A percentile compares a stretch with the other conserved stretches of the same genome.
These are phyloP conservation scores for Coelogynopora nodosa DNA, from an alignment of 2,888 invertebrate genomes.

Conservation along the genomic window DNA sequence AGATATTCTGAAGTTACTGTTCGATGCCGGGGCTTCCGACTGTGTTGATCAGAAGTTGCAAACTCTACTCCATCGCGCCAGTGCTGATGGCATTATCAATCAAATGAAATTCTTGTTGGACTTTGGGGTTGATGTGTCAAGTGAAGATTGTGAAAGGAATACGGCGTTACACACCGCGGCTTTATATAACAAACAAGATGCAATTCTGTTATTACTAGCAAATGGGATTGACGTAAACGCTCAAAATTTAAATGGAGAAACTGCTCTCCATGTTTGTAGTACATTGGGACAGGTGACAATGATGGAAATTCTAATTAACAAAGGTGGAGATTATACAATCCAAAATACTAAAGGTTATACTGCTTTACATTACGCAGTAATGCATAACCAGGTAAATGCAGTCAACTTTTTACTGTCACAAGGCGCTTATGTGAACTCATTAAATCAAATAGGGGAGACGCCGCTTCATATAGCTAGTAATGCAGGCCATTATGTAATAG, in stretches of 20 bases:
- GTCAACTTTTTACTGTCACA: not conserved
- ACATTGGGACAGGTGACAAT: not conserved
- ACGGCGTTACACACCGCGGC: not conserved
- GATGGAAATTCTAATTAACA: not conserved
- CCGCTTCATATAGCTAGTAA: not conserved
- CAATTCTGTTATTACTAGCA: not conserved
- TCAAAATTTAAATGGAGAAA: not conserved
- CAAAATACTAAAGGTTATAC: not conserved
- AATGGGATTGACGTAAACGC: not conserved
- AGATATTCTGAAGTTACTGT: not conserved
- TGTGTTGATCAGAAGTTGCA: not conserved
- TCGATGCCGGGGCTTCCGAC: not conserved
- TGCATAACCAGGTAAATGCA: not conserved
- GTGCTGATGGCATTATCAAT: not conserved
- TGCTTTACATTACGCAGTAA: not conserved
- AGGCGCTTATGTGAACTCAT: not conserved
- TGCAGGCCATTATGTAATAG: too few relatives aligned
- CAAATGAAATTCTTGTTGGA: not conserved
- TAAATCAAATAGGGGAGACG: not conserved
- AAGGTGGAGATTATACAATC: not conserved
- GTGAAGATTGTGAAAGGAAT: not conserved
- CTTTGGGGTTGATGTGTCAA: not conserved
- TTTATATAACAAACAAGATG: not conserved
- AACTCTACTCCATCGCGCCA: not conserved
- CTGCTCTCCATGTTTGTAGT: not conserved